Base-by-base conservation (phyloP, 1,140 invertebrate genomes). In the Eupristina koningsbergeri region DNA sequence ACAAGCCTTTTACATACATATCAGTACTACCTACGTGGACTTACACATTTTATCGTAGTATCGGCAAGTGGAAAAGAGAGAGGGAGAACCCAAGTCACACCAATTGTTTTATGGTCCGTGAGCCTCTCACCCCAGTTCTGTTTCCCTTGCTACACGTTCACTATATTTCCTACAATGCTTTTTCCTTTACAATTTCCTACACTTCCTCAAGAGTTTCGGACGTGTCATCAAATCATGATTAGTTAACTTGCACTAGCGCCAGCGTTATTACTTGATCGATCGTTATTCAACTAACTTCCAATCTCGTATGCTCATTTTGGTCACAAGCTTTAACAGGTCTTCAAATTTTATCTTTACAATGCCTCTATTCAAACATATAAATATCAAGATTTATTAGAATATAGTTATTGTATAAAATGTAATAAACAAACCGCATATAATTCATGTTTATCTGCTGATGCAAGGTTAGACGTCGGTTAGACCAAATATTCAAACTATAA, bases 101-200 rank as follows among this genome's bases (percentile, higher is more conserved):
- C 89, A 89, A 89, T 89, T 89, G 88, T 89, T 89, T 89, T 88
- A 89, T 86, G 84, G 81, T 63, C 79, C 53, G 71, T 85, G 75
- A 13, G 45, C 58, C 17, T 13, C 63, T 50, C 47, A 15, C 15
- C 47, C 47, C 47, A 8, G 6, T 50, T 80, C 58, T 74, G 74
- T 58, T 82, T 74, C 64, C 69, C 76, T 77, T 58, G 31, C 41
- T 58, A 58, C 19, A 6, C 53, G 13, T 58, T 6, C 26, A 26
- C 53, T 13, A 22, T 26, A 6, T 58, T 26, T 9, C 2, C 22
- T 58, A 36, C 82, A 76, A 31, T 69, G 34, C 36, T 67, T 36
- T 67, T 67, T 17, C 17, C 5, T 5, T 19, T 9, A 3, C 53
- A 13, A 22, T 58, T 58, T 3, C 5, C 53, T 22, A 9, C 26